Base-by-base conservation (phyloP, 2,113 vertebrate genomes). In the Hypomesus transpacificus region DNA sequence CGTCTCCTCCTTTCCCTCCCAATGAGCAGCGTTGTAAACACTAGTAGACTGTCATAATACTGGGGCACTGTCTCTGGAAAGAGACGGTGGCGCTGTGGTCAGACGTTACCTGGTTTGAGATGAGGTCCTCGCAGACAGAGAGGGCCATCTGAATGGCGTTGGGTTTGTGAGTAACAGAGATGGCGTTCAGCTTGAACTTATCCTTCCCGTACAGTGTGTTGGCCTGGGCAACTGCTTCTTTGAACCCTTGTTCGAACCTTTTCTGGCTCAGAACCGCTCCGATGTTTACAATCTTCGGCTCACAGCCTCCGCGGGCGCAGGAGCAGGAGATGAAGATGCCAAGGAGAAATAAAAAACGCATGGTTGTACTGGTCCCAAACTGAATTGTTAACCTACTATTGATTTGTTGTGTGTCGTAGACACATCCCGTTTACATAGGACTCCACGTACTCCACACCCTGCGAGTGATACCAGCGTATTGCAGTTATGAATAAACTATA, bases 81-180 rank as follows among this genome's bases (percentile, higher is more conserved):
- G 31, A 46, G 39, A 46, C 39, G 8, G 39, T 46, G 39, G 7
- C 39, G 39, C 39, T 46, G 39, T 46, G 39, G 39, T 46, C 39
- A 6, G 9, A 46, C 39, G 8, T 46, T 13, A 97, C 96, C 95
- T 98, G 96, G 92, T 95, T 93, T 83, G 95, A 98, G 94, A 98
- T 98, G 89, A 98, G 95, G 86, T 97, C 96, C 89, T 98, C 96
- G 74, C 96, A 98, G 74, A 98, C 96, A 13, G 96, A 97, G 81
- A 98, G 92, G 17, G 96, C 96, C 96, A 98, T 98, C 91, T 98
- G 95, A 87, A 98, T 98, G 85, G 96, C 96, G 82, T 98, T 98
- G 88, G 94, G 93, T 69, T 95, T 96, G 91, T 98, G 96, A 0
- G 95, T 98, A 90, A 98, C 96, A 0, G 95, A 96, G 85, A 96